Conservation (phyloP, 2,113 vertebrate genomes). For the Suricata suricatta region DNA sequence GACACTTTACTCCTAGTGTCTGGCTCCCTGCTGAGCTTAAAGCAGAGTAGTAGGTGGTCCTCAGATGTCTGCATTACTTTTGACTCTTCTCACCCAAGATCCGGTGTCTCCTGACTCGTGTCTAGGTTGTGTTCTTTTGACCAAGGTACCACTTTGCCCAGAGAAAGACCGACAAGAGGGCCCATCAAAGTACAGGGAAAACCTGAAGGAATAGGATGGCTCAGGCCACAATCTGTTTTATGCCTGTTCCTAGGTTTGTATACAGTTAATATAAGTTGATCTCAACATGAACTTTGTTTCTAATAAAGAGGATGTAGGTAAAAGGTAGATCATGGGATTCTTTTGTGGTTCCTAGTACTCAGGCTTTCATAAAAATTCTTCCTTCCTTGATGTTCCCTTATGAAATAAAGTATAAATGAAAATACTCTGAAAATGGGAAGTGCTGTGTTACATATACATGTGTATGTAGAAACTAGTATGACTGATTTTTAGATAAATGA, state of each 20-base stretch:
- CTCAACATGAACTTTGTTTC: neutral
- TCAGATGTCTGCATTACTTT: neutral
- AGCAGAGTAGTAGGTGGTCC: neutral
- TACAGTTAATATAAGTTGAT: neutral
- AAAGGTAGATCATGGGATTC: neutral
- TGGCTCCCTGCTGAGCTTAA: neutral
- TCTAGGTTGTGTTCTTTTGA: neutral
- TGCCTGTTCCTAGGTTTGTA: neutral
- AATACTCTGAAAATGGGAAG: neutral
- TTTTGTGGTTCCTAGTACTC: neutral
- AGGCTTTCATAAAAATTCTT: neutral
- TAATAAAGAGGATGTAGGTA: neutral
- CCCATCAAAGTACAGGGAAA: neutral
- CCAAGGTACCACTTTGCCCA: neutral
- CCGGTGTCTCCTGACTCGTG: neutral
- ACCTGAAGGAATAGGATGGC: neutral
- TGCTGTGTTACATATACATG: neutral
- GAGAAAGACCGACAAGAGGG: neutral
- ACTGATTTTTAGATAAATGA: constrained; percentile 5
- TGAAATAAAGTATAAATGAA: neutral
- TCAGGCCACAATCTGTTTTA: neutral
- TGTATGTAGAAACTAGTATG: neutral
- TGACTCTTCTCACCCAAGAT: neutral
- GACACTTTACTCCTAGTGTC: neutral
- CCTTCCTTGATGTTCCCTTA: neutral